Evolutionary conservation across 2,113 vertebrate genomes (phyloP).

Genomic region (Puma concolor): DNA sequence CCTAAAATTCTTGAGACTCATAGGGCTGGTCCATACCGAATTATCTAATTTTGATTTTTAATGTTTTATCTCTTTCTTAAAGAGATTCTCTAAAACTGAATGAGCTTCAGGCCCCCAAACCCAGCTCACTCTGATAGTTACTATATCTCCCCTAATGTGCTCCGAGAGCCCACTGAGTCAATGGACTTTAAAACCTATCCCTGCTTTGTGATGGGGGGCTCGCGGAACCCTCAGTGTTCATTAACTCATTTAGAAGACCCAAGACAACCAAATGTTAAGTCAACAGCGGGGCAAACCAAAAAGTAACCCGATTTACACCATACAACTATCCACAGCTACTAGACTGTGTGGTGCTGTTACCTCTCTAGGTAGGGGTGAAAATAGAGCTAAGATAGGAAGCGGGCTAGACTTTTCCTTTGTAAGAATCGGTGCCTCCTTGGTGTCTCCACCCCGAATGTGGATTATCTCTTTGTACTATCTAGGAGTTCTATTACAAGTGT

Average conservation of each 20-base stretch:
- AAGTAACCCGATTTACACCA: accelerated
- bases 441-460: not conserved
- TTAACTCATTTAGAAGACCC: not conserved
- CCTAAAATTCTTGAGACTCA: not conserved
- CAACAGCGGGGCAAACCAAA: not conserved
- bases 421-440: not conserved
- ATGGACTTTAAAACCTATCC: not conserved
- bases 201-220: not conserved
- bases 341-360: not conserved
- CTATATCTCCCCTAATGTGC: not conserved
- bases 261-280: not conserved
- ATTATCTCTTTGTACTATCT: not conserved
- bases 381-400: not conserved
- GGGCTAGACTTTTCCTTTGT: too few relatives aligned
- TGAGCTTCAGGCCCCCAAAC: not conserved
- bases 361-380: not conserved
- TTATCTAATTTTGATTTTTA: not conserved
- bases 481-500: not conserved
- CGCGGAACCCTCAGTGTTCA: not conserved
- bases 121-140: not conserved
- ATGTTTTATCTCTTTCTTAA: not conserved
- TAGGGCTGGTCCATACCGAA: not conserved
- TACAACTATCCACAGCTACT: not conserved
- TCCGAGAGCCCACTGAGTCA: not conserved
- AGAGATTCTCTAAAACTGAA: not conserved